Conservation (phyloP, 2,888 invertebrate genomes). For the Xestia rhomboidea region DNA sequence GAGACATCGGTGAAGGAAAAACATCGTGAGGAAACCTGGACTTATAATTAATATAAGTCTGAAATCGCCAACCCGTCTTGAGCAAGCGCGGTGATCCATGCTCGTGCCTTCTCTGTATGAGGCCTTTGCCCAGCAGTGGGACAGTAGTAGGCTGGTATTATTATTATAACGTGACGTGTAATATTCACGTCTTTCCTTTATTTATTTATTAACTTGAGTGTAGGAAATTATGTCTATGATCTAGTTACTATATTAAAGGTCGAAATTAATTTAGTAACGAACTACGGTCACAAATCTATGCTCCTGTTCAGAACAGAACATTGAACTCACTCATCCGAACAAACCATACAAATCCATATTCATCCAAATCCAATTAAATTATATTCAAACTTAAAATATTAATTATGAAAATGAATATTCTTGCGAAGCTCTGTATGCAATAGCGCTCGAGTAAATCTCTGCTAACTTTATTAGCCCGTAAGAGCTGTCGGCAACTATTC, state of each 20-base stretch:
- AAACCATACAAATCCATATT: neutral
- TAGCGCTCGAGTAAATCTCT: constrained; percentile 45
- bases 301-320: neutral
- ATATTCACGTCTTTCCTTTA: no score
- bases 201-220: no score
- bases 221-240: neutral
- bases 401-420: constrained; percentile 47
- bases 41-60: no score
- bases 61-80: no score
- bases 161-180: no score
- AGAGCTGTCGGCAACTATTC: constrained; percentile 45
- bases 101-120: no score
- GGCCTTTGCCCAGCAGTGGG: no score
- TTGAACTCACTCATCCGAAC: neutral
- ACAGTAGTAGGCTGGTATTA: no score
- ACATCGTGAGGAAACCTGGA: no score
- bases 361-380: constrained; percentile 24
- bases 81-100: no score
- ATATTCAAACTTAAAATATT: constrained; percentile 38
- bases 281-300: neutral
- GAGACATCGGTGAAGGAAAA: no score
- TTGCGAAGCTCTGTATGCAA: constrained; percentile 32
- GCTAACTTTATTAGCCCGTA: constrained; percentile 56
- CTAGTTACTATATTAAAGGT: neutral
- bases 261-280: neutral